Percentiles rank a stretch among this genome's conserved stretches.
Conservation (phyloP, 2,113 vertebrate genomes). For the Cyanoliseus patagonus region DNA sequence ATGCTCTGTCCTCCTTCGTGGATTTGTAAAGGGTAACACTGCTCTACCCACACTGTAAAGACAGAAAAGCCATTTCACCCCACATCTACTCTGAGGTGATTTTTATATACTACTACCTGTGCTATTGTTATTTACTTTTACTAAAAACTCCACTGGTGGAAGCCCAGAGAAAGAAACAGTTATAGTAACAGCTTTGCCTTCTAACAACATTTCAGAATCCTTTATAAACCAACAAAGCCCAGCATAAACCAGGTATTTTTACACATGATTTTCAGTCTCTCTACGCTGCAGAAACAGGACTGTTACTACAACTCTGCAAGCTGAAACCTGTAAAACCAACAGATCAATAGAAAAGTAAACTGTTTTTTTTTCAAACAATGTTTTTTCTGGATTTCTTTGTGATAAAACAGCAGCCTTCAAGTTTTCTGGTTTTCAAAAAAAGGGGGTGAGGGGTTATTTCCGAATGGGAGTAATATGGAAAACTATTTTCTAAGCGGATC, state of each 20-base stretch:
- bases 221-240: neutral
- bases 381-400: neutral
- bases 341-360: neutral
- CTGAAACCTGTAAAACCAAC: neutral
- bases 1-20: neutral
- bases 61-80: neutral
- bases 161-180: neutral
- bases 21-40: neutral
- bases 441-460: neutral
- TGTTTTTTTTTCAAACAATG: neutral
- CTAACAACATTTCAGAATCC: neutral
- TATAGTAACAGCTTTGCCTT: conserved; percentile 4
- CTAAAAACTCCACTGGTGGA: neutral
- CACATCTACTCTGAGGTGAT: neutral
- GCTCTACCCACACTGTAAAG: neutral
- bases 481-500: conserved; percentile 24
- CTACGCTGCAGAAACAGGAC: neutral
- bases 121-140: neutral
- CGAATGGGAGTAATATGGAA: neutral
- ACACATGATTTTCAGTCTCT: neutral
- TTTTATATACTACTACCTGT: neutral
- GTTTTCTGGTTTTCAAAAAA: neutral
- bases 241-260: neutral
- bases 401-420: neutral
- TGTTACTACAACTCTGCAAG: neutral